Base-by-base conservation (phyloP, 2,797 vertebrate genomes). In the Enoplosus armatus region DNA sequence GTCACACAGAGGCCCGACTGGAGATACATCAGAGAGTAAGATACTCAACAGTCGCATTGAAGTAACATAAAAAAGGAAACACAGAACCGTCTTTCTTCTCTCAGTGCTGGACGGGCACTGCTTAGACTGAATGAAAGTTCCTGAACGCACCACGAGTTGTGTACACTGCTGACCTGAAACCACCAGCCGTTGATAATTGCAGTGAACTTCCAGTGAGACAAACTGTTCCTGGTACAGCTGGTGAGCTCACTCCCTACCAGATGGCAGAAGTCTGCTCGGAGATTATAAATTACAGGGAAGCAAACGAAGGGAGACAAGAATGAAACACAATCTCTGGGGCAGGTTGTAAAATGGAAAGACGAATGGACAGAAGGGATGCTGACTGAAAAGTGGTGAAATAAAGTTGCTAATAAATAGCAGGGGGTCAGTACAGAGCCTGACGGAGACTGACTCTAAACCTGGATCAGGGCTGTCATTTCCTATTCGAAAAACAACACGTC, bases 131-230 rank as follows among this genome's bases (percentile, higher is more conserved):
- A 31, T 15, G 26, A 66, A 48, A 29, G 70, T 48, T 61, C 47
- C 43, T 45, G 24, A 70, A 82, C 37, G 24, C 67, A 65, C 66
- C 72, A 3, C 16, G 4, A 58, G 69, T 50, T 68, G 78, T 35
- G 35, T 59, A 62, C 63, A 75, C 75, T 43, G 79, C 72, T 77
- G 85, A 89, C 78, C 77, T 81, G 66, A 91, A 87, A 85, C 86
- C 82, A 84, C 83, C 87, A 90, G 77, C 83, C 83, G 80, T 58
- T 73, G 87, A 91, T 91, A 88, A 92, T 83, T 89, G 77, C 67
- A 70, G 84, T 43, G 55, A 54, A 67, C 31, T 66, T 88, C 29
- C 77, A 86, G 62, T 65, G 81, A 89, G 89, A 88, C 74, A 75
- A 84, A 72, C 77, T 56, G 87, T 80, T 91, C 82, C 85, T 84